Conservation (phyloP, 2,888 invertebrate species). For the Drosophila acutilabella region DNA sequence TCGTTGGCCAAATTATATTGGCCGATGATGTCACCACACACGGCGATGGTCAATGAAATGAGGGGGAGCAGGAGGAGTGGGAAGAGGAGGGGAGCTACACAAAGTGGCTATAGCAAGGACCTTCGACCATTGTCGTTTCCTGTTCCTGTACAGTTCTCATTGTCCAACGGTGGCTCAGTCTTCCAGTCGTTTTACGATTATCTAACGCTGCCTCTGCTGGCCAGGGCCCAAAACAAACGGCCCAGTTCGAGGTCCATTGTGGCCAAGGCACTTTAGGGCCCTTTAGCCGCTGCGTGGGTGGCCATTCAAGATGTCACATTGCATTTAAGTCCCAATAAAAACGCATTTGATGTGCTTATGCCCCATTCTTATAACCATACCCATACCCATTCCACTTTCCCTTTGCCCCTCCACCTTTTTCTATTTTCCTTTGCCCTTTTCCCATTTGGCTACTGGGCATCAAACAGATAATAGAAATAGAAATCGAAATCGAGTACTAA, state of each 20-base stretch:
- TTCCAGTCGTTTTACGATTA: slow-evolving; percentile 71
- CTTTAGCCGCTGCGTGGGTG: slow-evolving; percentile 60
- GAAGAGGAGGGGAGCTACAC: slow-evolving; percentile 2
- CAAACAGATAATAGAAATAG: slow-evolving; percentile 70
- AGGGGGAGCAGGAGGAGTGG: background rate
- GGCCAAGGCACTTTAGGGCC: slow-evolving; percentile 75
- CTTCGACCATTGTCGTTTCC: slow-evolving; percentile 73
- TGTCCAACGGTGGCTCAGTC: slow-evolving; percentile 46
- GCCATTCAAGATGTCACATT: slow-evolving; percentile 65
- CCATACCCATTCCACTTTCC: slow-evolving; percentile 13
- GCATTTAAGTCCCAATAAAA: slow-evolving; percentile 73
- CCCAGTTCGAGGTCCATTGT: slow-evolving; percentile 59
- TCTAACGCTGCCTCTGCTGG: slow-evolving; percentile 33
- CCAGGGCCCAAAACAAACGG: background rate
- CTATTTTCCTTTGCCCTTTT: background rate
- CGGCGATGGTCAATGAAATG: slow-evolving; percentile 20
- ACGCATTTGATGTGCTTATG: slow-evolving; percentile 67
- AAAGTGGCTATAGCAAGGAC: slow-evolving; percentile 28
- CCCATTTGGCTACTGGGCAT: background rate
- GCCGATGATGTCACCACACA: slow-evolving; percentile 78
- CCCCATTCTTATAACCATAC: slow-evolving; percentile 17
- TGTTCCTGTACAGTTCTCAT: slow-evolving; percentile 70
- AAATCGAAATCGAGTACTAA: slow-evolving; percentile 12
- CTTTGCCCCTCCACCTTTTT: background rate
- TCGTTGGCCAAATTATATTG: slow-evolving; percentile 65